Percentiles rank a stretch among this genome's conserved stretches.
These are phyloP conservation scores for Xerus rutilus DNA, from an alignment of 2,797 vertebrate genomes.

Conservation along the genomic window DNA sequence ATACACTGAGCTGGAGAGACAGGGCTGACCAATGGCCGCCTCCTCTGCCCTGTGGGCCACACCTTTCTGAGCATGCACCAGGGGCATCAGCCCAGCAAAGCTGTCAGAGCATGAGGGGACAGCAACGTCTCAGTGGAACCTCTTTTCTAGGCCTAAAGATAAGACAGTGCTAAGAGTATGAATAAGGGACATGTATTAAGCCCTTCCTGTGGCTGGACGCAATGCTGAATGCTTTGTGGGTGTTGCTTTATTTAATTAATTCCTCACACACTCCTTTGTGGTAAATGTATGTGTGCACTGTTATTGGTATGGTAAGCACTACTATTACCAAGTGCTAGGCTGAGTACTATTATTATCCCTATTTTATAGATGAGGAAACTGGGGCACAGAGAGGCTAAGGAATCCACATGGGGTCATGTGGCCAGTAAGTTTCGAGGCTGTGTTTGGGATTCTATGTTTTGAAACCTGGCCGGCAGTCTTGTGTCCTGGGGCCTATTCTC, in stretches of 20 bases:
- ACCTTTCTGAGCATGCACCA: not conserved
- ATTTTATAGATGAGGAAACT: constrained; percentile 1
- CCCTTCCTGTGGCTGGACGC: not conserved
- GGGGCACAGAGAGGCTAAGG: not conserved
- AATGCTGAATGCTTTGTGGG: not conserved
- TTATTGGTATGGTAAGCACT: not conserved
- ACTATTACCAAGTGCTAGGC: too few relatives aligned
- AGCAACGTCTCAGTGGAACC: not conserved
- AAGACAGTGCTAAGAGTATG: too few relatives aligned
- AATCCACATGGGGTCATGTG: not conserved
- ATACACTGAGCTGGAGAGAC: constrained; percentile 46
- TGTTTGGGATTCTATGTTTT: not conserved
- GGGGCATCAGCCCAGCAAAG: not conserved
- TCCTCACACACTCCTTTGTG: not conserved
- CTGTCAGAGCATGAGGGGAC: not conserved
- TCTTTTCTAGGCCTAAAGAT: not conserved
- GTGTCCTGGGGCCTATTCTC: not conserved
- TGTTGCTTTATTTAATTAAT: not conserved
- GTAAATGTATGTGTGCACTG: not conserved
- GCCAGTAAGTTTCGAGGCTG: not conserved
- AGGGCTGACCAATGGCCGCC: constrained; percentile 24
- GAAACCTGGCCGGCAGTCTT: not conserved
- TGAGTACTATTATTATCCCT: not conserved
- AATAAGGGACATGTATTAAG: not conserved
- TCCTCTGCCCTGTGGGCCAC: not conserved